These are phyloP conservation scores for Paramormyrops kingsleyae DNA, from an alignment of 2,113 vertebrate genomes.

Conservation along the genomic window DNA sequence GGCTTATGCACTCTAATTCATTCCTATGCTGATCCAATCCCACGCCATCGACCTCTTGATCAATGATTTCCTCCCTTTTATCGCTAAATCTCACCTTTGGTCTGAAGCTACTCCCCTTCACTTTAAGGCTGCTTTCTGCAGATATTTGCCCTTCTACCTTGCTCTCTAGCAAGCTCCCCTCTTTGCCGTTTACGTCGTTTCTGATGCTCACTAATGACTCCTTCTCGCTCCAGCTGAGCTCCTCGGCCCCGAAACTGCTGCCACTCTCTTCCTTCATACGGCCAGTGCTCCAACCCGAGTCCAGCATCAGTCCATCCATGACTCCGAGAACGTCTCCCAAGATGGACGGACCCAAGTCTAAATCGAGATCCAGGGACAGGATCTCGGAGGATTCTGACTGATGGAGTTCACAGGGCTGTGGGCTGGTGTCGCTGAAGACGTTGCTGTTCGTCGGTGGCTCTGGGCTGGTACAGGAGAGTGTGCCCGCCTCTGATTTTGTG, in stretches of 20 bases:
- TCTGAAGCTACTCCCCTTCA: conserved; percentile 46
- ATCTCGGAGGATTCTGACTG: conserved; percentile 54
- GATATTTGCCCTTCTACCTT: conserved; percentile 41
- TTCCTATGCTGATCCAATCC: conserved; percentile 45
- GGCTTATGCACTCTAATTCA: conserved; percentile 35
- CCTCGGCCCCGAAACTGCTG: conserved; percentile 21
- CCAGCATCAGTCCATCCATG: conserved; percentile 59
- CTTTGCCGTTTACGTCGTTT: conserved; percentile 49
- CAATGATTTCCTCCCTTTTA: conserved; percentile 66
- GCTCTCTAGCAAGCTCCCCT: conserved; percentile 28
- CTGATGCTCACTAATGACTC: conserved; percentile 35
- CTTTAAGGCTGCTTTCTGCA: conserved; percentile 53
- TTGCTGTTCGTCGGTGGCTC: conserved; percentile 29
- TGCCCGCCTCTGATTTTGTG: conserved; percentile 30
- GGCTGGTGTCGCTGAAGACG: neutral
- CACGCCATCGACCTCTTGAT: conserved; percentile 53
- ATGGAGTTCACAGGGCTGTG: conserved; percentile 38
- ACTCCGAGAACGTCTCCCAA: conserved; percentile 72
- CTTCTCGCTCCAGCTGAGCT: conserved; percentile 27
- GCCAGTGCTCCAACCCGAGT: conserved; percentile 35
- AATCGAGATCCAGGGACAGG: conserved; percentile 67
- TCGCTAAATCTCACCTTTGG: conserved; percentile 70
- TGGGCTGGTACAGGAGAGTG: conserved; percentile 22
- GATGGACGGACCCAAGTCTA: conserved; percentile 69
- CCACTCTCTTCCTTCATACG: conserved; percentile 34